These are phyloP conservation scores for Lasioglossum pauxillum DNA, from an alignment of 2,888 invertebrate genomes.

Conservation along the genomic window DNA sequence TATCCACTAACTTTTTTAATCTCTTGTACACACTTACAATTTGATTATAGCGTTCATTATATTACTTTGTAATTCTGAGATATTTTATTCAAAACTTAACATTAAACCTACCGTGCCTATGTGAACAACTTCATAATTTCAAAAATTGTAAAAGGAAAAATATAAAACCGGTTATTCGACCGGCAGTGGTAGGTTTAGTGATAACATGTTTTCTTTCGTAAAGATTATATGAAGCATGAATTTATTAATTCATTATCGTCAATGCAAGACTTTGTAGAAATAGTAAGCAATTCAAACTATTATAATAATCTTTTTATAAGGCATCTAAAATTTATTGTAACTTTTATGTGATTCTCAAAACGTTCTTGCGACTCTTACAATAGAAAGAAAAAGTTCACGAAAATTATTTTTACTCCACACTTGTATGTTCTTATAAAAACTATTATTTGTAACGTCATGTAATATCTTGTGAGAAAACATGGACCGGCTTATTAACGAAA, in stretches of 20 bases:
- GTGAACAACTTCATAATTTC: too few relatives aligned
- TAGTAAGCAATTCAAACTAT: background rate
- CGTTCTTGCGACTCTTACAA: too few relatives aligned
- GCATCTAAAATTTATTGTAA: background rate
- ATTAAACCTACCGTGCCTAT: too few relatives aligned
- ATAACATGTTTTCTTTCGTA: too few relatives aligned
- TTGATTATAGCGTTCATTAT: background rate
- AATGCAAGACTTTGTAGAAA: too few relatives aligned
- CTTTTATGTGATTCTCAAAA: background rate
- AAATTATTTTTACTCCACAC: background rate
- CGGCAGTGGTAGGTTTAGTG: too few relatives aligned
- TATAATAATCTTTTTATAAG: background rate
- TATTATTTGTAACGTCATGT: constrained; percentile 7
- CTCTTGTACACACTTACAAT: background rate
- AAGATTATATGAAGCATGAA: too few relatives aligned
- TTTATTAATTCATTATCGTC: too few relatives aligned
- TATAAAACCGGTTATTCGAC: too few relatives aligned
- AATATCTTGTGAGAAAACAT: background rate
- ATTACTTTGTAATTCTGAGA: background rate
- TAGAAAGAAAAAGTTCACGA: background rate
- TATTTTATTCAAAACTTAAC: background rate
- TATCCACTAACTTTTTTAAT: too few relatives aligned
- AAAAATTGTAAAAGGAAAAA: too few relatives aligned
- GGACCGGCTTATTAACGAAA: background rate
- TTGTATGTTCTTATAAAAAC: constrained; percentile 4